Conservation (phyloP, 2,888 invertebrate genomes). For the Lasioglossum leucozonium region DNA sequence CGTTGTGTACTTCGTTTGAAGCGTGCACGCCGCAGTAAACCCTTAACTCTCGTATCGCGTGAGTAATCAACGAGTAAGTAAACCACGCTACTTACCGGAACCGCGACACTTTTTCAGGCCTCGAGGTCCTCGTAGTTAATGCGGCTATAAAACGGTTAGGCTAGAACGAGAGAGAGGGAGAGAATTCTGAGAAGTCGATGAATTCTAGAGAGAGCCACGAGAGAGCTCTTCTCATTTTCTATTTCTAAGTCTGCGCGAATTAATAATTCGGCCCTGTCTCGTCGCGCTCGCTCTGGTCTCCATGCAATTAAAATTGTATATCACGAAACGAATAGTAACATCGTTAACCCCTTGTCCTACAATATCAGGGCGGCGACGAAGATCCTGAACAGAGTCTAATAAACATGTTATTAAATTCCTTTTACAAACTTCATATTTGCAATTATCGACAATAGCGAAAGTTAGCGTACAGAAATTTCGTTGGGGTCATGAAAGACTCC, state of each 20-base stretch:
- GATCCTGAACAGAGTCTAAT: no score
- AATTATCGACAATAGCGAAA: no score
- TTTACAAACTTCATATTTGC: no score
- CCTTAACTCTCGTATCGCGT: conserved; percentile 10
- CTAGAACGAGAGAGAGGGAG: no score
- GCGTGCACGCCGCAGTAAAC: neutral
- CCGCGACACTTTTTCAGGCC: conserved; percentile 3
- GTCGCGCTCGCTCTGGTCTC: neutral
- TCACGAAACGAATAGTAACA: no score
- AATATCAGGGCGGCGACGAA: no score
- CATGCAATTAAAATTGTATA: neutral
- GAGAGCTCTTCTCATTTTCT: neutral
- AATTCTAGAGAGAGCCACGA: conserved; percentile 1
- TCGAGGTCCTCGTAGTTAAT: neutral
- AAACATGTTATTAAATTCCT: no score
- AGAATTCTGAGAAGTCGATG: neutral
- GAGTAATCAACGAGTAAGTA: conserved; percentile 15
- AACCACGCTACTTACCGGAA: conserved; percentile 12
- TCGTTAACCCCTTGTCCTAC: no score
- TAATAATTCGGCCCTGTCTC: neutral
- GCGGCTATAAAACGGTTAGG: neutral
- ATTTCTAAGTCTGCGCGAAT: neutral
- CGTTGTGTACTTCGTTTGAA: neutral
- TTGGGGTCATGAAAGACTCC: no score
- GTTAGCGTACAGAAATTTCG: no score